Evolutionary conservation across 2,888 invertebrate genomes (phyloP).

Genomic region (Allacma fusca): DNA sequence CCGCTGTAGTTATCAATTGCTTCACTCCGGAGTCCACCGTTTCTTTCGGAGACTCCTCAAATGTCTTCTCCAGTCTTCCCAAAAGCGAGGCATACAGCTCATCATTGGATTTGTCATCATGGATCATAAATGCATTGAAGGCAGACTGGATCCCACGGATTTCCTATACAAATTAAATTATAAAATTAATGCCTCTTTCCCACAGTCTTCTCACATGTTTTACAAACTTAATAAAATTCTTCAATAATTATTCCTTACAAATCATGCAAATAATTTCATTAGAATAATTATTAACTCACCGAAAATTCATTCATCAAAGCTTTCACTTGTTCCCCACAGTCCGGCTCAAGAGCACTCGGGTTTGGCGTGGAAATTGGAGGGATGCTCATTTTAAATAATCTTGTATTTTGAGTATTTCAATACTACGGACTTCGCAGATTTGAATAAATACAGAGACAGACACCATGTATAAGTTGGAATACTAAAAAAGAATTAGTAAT

Average conservation of each 20-base stretch:
- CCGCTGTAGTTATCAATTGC: constrained; percentile 77
- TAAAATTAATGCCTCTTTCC: no score
- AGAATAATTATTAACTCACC: no score
- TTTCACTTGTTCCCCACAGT: constrained; percentile 54
- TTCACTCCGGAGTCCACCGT: constrained; percentile 78
- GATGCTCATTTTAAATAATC: neutral
- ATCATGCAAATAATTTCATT: no score
- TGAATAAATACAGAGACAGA: no score
- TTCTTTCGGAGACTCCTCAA: constrained; percentile 74
- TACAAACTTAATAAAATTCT: no score
- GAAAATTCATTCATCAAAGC: constrained; percentile 58
- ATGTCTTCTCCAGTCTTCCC: constrained; percentile 69
- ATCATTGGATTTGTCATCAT: constrained; percentile 63
- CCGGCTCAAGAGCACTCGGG: constrained; percentile 38
- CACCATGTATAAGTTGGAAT: no score
- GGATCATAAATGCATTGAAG: constrained; percentile 86
- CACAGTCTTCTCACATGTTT: no score
- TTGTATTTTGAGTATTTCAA: no score
- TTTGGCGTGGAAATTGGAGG: constrained; percentile 34
- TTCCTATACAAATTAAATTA: constrained; percentile 68
- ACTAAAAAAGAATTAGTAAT: no score
- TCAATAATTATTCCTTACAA: no score
- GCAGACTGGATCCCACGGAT: constrained; percentile 88
- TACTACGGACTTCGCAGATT: no score
- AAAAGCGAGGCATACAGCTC: constrained; percentile 51